A percentile compares a stretch with the other conserved stretches of the same genome.
These are phyloP conservation scores for Sciurus vulgaris DNA, from an alignment of 2,797 vertebrate genomes.

Conservation along the genomic window DNA sequence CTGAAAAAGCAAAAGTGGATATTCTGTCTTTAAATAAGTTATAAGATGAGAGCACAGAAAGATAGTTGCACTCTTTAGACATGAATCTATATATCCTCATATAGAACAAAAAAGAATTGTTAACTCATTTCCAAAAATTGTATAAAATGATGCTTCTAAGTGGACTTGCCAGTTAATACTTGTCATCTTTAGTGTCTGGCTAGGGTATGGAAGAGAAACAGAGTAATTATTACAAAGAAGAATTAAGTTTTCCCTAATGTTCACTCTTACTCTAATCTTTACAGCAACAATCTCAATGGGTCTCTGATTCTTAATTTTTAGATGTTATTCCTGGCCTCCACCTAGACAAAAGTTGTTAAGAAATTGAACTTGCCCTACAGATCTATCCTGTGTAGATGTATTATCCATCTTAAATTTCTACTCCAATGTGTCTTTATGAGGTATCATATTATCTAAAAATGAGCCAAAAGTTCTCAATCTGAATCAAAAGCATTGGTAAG, in stretches of 20 bases:
- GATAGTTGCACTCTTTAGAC: neutral
- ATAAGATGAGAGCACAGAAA: neutral
- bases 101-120: neutral
- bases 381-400: neutral
- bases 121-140: neutral
- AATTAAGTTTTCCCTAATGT: neutral
- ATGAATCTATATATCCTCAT: neutral
- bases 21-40: neutral
- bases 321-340: neutral
- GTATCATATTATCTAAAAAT: neutral
- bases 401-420: slow-evolving; percentile 24
- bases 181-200: neutral
- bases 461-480: neutral
- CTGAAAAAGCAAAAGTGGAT: neutral
- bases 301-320: neutral
- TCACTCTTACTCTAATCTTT: neutral
- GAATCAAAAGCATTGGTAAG: neutral
- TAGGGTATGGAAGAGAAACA: neutral
- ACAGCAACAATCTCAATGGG: neutral
- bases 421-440: neutral
- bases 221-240: neutral
- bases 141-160: slow-evolving; percentile 13
- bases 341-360: neutral
- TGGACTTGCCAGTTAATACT: neutral
- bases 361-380: neutral